Base-by-base conservation (phyloP, 2,797 vertebrate genomes). In the Microctenopoma stevenorrisi region DNA sequence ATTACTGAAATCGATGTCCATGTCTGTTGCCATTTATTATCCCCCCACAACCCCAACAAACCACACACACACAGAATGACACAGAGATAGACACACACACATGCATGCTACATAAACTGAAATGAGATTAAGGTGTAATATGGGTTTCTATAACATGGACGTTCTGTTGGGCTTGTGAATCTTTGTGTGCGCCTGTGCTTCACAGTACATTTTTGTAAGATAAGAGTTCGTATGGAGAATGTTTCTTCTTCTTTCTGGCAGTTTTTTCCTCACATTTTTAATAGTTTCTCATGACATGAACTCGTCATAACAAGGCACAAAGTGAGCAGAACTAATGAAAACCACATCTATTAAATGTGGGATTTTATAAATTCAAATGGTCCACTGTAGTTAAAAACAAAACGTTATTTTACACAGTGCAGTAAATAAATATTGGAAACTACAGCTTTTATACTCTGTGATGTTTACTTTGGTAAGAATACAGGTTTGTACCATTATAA, bases 21-120 rank as follows among this genome's bases (percentile, higher is more conserved):
- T 53, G 68, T 94, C 87, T 65, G 79, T 78, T n/a, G 79, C 92
- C 91, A 94, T 94, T 93, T 92, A 94, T 94, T 93, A 94, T 84
- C 82, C 82, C 90, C 93, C 94, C 65, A 60, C 78, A 73, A 54
- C 61, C 72, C 37, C 74, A 78, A 74, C 80, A 86, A 81, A 82
- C 94, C 88, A 68, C 81, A 54, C 74, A 70, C 67, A 40, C 40
- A 62, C 35, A 71, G 50, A 33, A 33, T 64, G 52, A 62, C 60
- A 60, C 63, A 68, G 67, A 83, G 44, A 62, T 76, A 75, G 0
- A 72, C 5, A 52, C 64, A 73, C 38, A 50, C 57, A 55, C 58
- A 58, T 18, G 37, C 72, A 78, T 46, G 12, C 51, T 76, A 35
- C 64, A 78, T 71, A 81, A 85, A 72, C 73, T 78, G 68, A 86